Percentiles rank a stretch among this genome's conserved stretches.
Conservation (phyloP, 2,888 invertebrate genomes). For the Gymnoscelis rufifasciata region DNA sequence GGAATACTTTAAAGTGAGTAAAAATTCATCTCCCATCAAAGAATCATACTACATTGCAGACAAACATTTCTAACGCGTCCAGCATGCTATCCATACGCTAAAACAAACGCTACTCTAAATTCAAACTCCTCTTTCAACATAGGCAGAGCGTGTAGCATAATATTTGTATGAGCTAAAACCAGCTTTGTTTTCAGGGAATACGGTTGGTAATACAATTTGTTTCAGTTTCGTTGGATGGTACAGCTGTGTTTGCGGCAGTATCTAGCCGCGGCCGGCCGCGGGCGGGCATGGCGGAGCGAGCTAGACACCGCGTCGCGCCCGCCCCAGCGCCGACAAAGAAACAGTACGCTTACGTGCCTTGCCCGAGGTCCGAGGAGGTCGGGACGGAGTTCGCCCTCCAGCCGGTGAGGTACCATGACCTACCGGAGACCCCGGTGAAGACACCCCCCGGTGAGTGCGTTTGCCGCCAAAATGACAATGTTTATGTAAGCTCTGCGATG, state of each 20-base stretch:
- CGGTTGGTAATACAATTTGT: too few species aligned
- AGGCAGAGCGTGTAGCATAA: too few species aligned
- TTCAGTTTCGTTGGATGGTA: neutral
- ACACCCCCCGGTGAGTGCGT: conserved; percentile 48
- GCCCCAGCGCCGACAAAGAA: conserved; percentile 67
- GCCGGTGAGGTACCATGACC: conserved; percentile 46
- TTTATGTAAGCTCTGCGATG: too few species aligned
- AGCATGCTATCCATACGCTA: too few species aligned
- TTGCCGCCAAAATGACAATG: conserved; percentile 21
- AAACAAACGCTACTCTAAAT: too few species aligned
- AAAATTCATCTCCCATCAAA: too few species aligned
- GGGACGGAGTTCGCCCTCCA: conserved; percentile 70
- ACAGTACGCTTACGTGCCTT: conserved; percentile 73
- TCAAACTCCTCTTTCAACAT: too few species aligned
- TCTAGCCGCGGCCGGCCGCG: conserved; percentile 31
- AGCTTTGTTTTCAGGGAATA: too few species aligned
- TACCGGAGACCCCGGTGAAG: conserved; percentile 54
- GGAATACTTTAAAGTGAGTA: too few species aligned
- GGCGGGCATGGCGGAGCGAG: conserved; percentile 77
- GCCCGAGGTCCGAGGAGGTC: conserved; percentile 74
- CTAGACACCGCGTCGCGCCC: conserved; percentile 74
- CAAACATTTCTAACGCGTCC: too few species aligned
- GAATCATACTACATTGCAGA: too few species aligned
- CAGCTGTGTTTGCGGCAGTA: conserved; percentile 34
- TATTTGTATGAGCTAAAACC: too few species aligned